These are phyloP conservation scores for Archilochus colubris DNA, from an alignment of 2,113 vertebrate species.

Conservation along the genomic window DNA sequence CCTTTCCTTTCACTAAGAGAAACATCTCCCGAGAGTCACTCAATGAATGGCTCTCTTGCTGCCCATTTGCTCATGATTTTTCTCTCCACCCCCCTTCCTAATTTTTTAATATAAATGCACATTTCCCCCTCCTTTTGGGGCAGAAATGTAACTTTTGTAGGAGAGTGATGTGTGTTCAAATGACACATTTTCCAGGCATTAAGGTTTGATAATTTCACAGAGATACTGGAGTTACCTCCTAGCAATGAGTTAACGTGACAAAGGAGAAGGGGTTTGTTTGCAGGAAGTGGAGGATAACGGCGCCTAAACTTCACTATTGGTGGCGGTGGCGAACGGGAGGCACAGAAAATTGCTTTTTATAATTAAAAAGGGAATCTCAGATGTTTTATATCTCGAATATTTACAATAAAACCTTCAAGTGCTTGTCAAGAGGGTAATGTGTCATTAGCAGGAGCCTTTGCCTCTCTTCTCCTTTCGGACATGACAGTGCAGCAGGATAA, in stretches of 20 bases:
- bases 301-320: slow-evolving; percentile 72
- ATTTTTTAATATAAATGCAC: slow-evolving; percentile 86
- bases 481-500: slow-evolving; percentile 98
- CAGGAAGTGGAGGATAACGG: slow-evolving; percentile 65
- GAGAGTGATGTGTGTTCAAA: slow-evolving; percentile 71
- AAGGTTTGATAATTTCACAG: slow-evolving; percentile 77
- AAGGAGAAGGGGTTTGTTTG: slow-evolving; percentile 72
- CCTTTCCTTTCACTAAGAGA: slow-evolving; percentile 39
- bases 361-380: slow-evolving; percentile 87
- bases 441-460: slow-evolving; percentile 85
- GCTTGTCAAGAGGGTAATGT: slow-evolving; percentile 86
- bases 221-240: slow-evolving; percentile 74
- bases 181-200: slow-evolving; percentile 75
- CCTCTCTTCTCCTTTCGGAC: slow-evolving; percentile 86
- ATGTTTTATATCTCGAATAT: slow-evolving; percentile 87
- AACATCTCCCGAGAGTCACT: neutral
- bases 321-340: slow-evolving; percentile 45
- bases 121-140: slow-evolving; percentile 68
- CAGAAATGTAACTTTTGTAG: slow-evolving; percentile 79
- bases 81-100: slow-evolving; percentile 60
- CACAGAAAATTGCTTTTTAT: slow-evolving; percentile 83
- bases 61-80: slow-evolving; percentile 62
- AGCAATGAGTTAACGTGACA: slow-evolving; percentile 70
- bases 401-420: slow-evolving; percentile 85
- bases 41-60: neutral